These are phyloP conservation scores for Rotaria socialis DNA, from an alignment of 2,888 invertebrate genomes.

Conservation along the genomic window DNA sequence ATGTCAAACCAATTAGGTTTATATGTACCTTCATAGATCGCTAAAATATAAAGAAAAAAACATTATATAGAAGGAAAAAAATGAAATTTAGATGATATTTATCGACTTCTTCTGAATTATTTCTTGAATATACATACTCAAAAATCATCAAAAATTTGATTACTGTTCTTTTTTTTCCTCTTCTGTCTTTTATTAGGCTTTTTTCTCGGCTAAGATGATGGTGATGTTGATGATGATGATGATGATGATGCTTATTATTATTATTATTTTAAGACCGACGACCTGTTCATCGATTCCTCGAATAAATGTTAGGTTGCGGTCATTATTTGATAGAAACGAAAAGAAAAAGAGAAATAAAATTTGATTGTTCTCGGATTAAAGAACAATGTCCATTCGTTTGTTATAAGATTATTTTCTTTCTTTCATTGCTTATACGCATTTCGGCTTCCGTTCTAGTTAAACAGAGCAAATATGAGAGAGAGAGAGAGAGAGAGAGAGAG, in stretches of 20 bases:
- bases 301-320: conserved; percentile 5
- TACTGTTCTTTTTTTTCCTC: background rate
- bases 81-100: background rate
- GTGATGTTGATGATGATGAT: no score
- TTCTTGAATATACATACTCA: background rate
- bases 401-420: conserved; percentile 23
- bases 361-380: background rate
- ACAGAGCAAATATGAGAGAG: background rate
- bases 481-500: background rate
- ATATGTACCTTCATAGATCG: conserved; percentile 30
- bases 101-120: background rate
- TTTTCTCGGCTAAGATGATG: background rate
- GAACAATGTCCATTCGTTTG: conserved; percentile 29
- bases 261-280: background rate
- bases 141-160: conserved; percentile 2
- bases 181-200: background rate
- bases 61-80: no score
- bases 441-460: conserved; percentile 32
- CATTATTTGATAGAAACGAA: conserved; percentile 21
- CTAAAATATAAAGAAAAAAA: background rate
- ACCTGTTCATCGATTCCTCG: conserved; percentile 6
- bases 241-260: background rate
- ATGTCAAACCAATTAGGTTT: background rate
- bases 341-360: conserved; percentile 5
- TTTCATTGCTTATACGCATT: conserved; percentile 8